Evolutionary conservation across 1,140 invertebrate genomes (phyloP), one percentile per base, ranked within the genome.

Genomic region (Drosophila littoralis): DNA sequence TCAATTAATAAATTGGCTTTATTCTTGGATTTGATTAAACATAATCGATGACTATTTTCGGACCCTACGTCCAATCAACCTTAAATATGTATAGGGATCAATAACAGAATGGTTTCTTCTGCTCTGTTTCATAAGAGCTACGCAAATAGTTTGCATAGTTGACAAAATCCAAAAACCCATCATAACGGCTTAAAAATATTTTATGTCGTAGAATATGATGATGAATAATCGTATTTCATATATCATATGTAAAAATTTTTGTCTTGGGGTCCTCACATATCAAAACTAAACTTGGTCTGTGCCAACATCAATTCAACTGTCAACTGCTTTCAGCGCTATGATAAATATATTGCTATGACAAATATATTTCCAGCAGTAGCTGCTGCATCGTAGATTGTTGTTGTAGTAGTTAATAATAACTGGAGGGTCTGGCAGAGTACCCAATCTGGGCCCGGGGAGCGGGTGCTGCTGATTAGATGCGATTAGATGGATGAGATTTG

Each of bases 401-500:
- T 42, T 40, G 12, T 38, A 10, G n/a, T 8, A 40, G 9, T 40
- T 50, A 36, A 28, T 28, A 28, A 28, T 28, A 28, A 28, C 22
- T 10, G 32, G 46, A 15, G 22, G 40, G 9, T 48, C n/a, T n/a
- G 36, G 9, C 42, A 22, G 43, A 2, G 13, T 32, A 8, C 13
- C 17, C 10, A 42, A 51, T 7, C 8, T 13, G 13, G 22, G 42
- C 15, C 10, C 10, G 22, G 50, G 69, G 74, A 35, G 51, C 65
- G 70, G 70, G 65, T 46, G 63, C 59, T 51, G 68, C 55, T 80
- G 81, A 84, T 84, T 84, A 77, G 59, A 84, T 64, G 77, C 81
- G 73, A 85, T 85, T 84, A 84, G 74, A 81, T 80, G 74, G 77
- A 85, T 77, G 73, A 77, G 77, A 83, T 84, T 85, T 84, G 57